Conservation (phyloP, 2,113 vertebrate species). For the Vulpes ferrilata region DNA sequence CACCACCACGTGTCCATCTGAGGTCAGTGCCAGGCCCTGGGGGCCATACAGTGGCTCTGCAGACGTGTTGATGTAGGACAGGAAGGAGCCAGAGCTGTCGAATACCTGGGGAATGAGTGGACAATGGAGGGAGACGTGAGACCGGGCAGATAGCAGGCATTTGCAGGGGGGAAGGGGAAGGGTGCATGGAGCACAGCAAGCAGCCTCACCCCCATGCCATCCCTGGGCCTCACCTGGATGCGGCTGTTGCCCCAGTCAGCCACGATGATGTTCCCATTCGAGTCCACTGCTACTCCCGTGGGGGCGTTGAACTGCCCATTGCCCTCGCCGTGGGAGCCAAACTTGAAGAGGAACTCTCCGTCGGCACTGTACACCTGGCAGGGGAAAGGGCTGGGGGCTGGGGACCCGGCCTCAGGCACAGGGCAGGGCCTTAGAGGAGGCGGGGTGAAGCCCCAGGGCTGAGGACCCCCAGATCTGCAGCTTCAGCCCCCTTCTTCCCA, state of each 20-base stretch:
- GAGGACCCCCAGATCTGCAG: background rate
- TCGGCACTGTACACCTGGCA: constrained; percentile 96
- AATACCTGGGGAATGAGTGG: constrained; percentile 91
- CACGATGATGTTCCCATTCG: constrained; percentile 97
- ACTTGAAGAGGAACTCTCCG: constrained; percentile 98
- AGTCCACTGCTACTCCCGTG: constrained; percentile 96
- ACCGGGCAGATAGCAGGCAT: background rate
- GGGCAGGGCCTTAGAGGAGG: background rate
- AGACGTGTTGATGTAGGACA: constrained; percentile 98
- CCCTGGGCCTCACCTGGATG: constrained; percentile 92
- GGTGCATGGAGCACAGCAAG: background rate
- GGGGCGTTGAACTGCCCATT: constrained; percentile 99
- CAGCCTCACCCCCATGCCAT: background rate
- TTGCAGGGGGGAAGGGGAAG: too few species aligned
- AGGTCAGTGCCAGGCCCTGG: constrained; percentile 96
- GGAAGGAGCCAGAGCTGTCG: constrained; percentile 97
- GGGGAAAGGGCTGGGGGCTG: constrained; percentile 64
- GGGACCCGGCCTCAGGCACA: constrained; percentile 52
- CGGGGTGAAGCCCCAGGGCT: background rate
- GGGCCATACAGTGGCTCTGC: constrained; percentile 97
- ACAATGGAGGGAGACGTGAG: constrained; percentile 16
- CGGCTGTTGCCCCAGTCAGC: constrained; percentile 99
- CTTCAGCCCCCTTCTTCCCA: background rate
- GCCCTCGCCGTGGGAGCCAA: constrained; percentile 98
- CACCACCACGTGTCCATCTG: constrained; percentile 97